Evolutionary conservation across 2,797 vertebrate species (phyloP), one percentile per base, ranked within the genome.

Genomic region (Pachyuromys duprasi): DNA sequence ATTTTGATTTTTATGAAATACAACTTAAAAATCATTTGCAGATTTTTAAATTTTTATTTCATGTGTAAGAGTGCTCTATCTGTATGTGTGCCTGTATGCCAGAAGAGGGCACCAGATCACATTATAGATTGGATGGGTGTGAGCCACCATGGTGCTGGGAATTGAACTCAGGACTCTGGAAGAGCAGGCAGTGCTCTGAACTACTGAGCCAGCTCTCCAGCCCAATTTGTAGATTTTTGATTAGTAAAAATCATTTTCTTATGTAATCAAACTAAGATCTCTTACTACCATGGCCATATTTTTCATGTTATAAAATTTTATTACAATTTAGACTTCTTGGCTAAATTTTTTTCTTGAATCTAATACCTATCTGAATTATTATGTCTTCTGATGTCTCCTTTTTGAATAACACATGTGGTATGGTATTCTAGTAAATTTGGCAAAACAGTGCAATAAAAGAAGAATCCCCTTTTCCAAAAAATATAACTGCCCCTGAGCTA

Each of bases 1-100:
- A n/a, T 8, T 92, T 94, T 94, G 55, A 90, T 17, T 93, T 93
- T 9, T 95, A 55, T 96, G 78, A 96, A 92, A 63, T 76, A 90
- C 42, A 90, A 76, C 60, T 93, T 90, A 36, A 57, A 86, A 78
- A 42, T 95, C 42, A 49, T 14, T 81, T 81, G 62, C 75, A 89
- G 62, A 70, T 49, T 49, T 49, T 49, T 49, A 74, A 22, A 42
- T 82, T 79, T 92, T 95, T 89, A 49, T 49, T 49, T 49, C 11
- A 49, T 49, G 49, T 49, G 11, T 49, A 49, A 8, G 49, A 49
- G 49, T 49, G 49, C 49, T 49, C 49, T 49, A 49, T 11, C 49
- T 49, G 8, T 11, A 49, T 49, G 11, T 49, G 49, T 49, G 49
- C 49, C 49, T 49, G 11, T 49, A 49, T 49, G 49, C 49, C 49